phyloP scores from a whole-genome alignment of 2,888 invertebrate species.

The Exocentrus adspersus region DNA sequence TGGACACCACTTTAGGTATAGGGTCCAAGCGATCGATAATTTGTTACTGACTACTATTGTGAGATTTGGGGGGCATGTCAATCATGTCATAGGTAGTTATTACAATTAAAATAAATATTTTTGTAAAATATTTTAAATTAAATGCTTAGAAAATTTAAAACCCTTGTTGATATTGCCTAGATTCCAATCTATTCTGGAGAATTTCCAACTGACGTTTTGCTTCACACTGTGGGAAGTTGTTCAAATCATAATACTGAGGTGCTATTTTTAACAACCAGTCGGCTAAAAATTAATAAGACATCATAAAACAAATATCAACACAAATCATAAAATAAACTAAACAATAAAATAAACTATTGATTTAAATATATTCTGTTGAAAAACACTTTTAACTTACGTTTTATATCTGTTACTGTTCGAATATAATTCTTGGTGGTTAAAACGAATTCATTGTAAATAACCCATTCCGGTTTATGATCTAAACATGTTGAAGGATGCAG shows the following conservation, averaged over 20 bases:
- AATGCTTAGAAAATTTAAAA: slow-evolving; percentile 69
- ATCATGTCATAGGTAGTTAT: no score
- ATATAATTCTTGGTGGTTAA: slow-evolving; percentile 99
- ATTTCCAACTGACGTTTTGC: slow-evolving; percentile 92
- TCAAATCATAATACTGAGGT: slow-evolving; percentile 98
- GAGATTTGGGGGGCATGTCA: no score
- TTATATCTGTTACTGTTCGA: slow-evolving; percentile 97
- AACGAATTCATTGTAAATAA: slow-evolving; percentile 99
- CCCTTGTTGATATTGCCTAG: slow-evolving; percentile 88
- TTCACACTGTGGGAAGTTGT: slow-evolving; percentile 98
- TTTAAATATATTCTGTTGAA: no score
- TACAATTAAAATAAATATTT: no score
- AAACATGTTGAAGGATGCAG: slow-evolving; percentile 98
- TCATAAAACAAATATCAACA: no score
- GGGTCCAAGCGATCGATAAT: no score
- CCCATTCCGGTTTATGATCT: slow-evolving; percentile 99
- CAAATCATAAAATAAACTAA: no score
- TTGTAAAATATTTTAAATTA: no score
- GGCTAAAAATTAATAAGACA: slow-evolving; percentile 75
- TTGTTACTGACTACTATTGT: no score
- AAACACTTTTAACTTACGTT: no score
- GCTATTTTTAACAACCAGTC: slow-evolving; percentile 96
- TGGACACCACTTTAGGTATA: no score
- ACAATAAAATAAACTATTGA: no score
- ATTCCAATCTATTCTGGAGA: slow-evolving; percentile 86